Base-by-base conservation (phyloP, 2,888 invertebrate species). In the Drosophila yooni region DNA sequence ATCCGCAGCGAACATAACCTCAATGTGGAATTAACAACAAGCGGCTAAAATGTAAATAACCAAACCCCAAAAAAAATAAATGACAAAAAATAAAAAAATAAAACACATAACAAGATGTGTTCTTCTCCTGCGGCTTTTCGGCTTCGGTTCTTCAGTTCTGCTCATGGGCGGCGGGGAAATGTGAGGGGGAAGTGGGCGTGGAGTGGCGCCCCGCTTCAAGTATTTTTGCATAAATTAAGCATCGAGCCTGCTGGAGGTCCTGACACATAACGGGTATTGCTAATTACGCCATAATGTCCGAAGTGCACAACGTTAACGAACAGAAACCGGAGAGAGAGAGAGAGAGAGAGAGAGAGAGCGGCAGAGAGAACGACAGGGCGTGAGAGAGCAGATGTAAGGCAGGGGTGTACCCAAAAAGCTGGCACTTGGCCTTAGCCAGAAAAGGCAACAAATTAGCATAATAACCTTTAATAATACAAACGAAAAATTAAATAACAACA, bases 401-500 rank as follows among this genome's bases (percentile, higher is more conserved):
- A 15, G 25, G 38, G 67, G 33, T 15, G 53, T 36, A 13, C 18
- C 25, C 34, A 53, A 54, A 27, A 52, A 38, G 56, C 50, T 34
- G 50, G 58, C 40, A 61, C 66, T 67, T 62, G 54, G 64, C 34
- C 51, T 29, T 34, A 51, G 64, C 13, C 61, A 57, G 73, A 40
- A 75, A 69, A 62, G 74, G 74, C 86, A 69, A 70, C 73, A 84
- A 88, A 89, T 90, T 88, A 90, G 83, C 86, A 89, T 89, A 89
- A 89, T 88, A 86, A 82, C 90, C 90, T 88, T 75, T 86, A 89
- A 89, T 88, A 90, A 88, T 74, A 88, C 86, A 88, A 86, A 85
- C 88, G 85, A 88, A 90, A 85, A 90, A 85, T 82, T 88, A 82
- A 90, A 86, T 81, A 87, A 79, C 86, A 76, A 82, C 83, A 86